These are phyloP conservation scores for Heterotis niloticus DNA, from an alignment of 2,113 vertebrate species.

Conservation along the genomic window DNA sequence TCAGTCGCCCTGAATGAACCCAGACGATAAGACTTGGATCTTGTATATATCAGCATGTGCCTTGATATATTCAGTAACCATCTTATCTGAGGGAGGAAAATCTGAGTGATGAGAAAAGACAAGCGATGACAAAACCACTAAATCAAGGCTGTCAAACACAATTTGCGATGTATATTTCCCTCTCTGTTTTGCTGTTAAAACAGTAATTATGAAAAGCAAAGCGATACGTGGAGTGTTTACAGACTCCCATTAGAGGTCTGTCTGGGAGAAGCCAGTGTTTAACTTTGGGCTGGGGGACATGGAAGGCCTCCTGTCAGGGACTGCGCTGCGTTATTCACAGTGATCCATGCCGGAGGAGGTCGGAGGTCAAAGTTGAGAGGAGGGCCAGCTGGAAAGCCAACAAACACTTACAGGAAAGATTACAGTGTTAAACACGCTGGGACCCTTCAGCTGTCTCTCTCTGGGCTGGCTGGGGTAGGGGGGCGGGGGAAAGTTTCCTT, in stretches of 20 bases:
- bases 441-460: constrained; percentile 58
- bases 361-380: constrained; percentile 88
- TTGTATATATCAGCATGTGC: constrained; percentile 58
- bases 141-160: constrained; percentile 96
- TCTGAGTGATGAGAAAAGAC: constrained; percentile 88
- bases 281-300: constrained; percentile 41
- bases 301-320: constrained; percentile 64
- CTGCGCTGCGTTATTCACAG: constrained; percentile 73
- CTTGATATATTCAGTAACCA: constrained; percentile 68
- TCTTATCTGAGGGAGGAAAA: constrained; percentile 84
- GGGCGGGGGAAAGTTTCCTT: constrained; percentile 46
- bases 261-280: constrained; percentile 68
- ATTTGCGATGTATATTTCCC: constrained; percentile 86
- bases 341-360: constrained; percentile 82
- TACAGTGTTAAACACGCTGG: constrained; percentile 74
- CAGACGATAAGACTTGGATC: constrained; percentile 72
- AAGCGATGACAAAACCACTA: constrained; percentile 85
- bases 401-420: constrained; percentile 75
- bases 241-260: constrained; percentile 66
- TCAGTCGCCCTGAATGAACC: constrained; percentile 80
- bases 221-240: constrained; percentile 72
- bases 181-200: constrained; percentile 67
- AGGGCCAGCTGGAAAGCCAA: constrained; percentile 81
- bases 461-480: constrained; percentile 20
- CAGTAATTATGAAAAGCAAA: constrained; percentile 83